A percentile compares a stretch with the other conserved stretches of the same genome.
These are phyloP conservation scores for Adrianichthys oophorus DNA, from an alignment of 2,797 vertebrate genomes.

Conservation along the genomic window DNA sequence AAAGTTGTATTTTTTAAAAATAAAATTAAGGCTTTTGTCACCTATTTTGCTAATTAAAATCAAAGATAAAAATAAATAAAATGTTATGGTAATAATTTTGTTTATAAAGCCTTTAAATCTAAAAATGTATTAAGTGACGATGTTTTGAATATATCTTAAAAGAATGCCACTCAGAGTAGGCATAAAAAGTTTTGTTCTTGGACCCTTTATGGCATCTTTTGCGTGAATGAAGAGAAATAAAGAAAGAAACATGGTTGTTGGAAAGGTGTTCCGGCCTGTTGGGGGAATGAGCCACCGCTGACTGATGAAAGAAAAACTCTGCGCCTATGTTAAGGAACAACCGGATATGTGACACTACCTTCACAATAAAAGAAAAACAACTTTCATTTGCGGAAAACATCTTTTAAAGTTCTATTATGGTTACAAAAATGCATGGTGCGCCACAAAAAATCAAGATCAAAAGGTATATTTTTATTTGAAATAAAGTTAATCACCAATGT, in stretches of 20 bases:
- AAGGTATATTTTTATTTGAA: fast-evolving
- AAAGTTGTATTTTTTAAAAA: no score
- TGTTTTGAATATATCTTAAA: no score
- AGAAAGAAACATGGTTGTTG: slow-evolving; percentile 64
- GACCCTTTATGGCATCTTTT: slow-evolving; percentile 7
- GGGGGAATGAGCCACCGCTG: slow-evolving; percentile 62
- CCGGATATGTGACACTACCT: fast-evolving
- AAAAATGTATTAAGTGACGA: no score
- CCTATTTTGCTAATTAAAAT: no score
- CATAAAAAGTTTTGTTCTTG: no score
- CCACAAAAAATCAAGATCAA: background rate
- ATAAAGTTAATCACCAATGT: background rate
- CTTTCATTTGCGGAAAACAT: fast-evolving
- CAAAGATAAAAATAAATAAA: no score
- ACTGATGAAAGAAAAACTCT: slow-evolving; percentile 62
- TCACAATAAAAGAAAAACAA: slow-evolving; percentile 34
- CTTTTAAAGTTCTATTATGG: background rate
- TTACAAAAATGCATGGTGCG: background rate
- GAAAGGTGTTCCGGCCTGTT: slow-evolving; percentile 79
- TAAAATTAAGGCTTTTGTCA: no score
- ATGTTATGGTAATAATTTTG: no score
- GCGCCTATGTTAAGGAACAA: background rate
- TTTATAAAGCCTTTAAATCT: no score
- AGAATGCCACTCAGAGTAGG: no score
- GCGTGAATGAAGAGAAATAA: slow-evolving; percentile 65